phyloP scores from a whole-genome alignment of 1,140 invertebrate genomes.

The Drosophila parvula region DNA sequence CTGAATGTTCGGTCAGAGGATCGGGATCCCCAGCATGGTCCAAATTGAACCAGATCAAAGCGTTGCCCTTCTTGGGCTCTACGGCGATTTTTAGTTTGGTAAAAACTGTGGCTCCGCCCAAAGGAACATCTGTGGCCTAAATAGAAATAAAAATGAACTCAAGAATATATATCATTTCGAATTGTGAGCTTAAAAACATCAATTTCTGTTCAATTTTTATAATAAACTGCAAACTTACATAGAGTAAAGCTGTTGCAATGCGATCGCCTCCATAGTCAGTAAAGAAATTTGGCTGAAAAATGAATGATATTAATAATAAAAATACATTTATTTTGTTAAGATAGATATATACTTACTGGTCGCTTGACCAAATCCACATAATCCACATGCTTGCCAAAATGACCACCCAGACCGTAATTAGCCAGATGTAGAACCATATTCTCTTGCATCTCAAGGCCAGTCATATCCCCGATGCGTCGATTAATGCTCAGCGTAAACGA shows the following conservation, averaged over 20 bases:
- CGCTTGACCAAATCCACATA: slow-evolving; percentile 18
- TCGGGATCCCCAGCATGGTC: slow-evolving; percentile 20
- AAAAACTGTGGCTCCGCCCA: slow-evolving; percentile 53
- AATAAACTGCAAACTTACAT: slow-evolving; percentile 18
- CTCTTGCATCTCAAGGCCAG: slow-evolving; percentile 9
- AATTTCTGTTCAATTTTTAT: neutral
- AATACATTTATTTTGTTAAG: no score
- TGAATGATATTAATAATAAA: neutral
- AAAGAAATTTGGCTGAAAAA: slow-evolving; percentile 19
- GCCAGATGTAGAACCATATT: slow-evolving; percentile 26
- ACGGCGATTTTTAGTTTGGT: slow-evolving; percentile 46
- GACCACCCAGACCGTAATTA: slow-evolving; percentile 49
- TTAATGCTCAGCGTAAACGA: slow-evolving; percentile 3
- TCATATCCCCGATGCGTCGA: slow-evolving; percentile 32
- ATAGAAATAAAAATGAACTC: neutral
- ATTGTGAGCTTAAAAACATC: neutral
- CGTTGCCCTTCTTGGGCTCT: slow-evolving; percentile 33
- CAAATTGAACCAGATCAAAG: slow-evolving; percentile 50
- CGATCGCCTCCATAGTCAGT: slow-evolving; percentile 3
- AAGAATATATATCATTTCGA: neutral
- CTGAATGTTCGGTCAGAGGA: slow-evolving; percentile 27
- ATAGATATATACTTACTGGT: slow-evolving; percentile 11
- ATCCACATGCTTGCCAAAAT: slow-evolving; percentile 32
- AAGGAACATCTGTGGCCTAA: slow-evolving; percentile 46
- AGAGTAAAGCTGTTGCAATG: slow-evolving; percentile 43